Percentiles rank a stretch among this genome's conserved stretches.
Conservation (phyloP, 2,797 vertebrate species). For the Salmo trutta region DNA sequence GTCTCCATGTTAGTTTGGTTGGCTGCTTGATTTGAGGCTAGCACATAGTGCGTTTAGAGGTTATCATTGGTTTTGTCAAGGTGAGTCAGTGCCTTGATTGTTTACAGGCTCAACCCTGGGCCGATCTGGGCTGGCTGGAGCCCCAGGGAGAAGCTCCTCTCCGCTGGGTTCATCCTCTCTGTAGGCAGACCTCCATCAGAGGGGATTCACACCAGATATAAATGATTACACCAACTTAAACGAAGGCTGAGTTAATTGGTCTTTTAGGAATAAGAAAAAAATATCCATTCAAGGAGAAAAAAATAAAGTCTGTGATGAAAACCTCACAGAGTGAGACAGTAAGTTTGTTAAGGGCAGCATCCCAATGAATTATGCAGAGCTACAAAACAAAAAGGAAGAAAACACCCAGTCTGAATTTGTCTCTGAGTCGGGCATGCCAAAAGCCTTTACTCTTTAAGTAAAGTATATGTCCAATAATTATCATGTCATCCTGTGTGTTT, state of each 20-base stretch:
- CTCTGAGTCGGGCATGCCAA: conserved; percentile 65
- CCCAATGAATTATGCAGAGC: conserved; percentile 48
- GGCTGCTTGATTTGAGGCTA: conserved; percentile 58
- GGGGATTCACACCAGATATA: conserved; percentile 33
- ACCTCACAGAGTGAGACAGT: conserved; percentile 32
- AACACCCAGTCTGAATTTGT: conserved; percentile 49
- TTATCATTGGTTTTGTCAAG: conserved; percentile 67
- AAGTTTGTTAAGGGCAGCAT: conserved; percentile 49
- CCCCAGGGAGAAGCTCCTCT: conserved; percentile 15
- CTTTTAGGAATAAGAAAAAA: conserved; percentile 42
- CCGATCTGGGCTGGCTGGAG: conserved; percentile 13
- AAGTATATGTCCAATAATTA: conserved; percentile 71
- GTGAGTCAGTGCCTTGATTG: conserved; percentile 57
- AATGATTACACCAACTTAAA: conserved; percentile 48
- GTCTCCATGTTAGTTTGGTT: conserved; percentile 58
- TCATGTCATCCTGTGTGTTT: conserved; percentile 56
- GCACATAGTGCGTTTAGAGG: conserved; percentile 62
- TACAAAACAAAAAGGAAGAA: conserved; percentile 45
- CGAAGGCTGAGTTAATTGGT: conserved; percentile 47
- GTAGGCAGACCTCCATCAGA: conserved; percentile 23
- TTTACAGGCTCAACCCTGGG: conserved; percentile 22
- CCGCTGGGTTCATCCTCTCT: conserved; percentile 12
- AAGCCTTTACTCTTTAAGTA: conserved; percentile 62
- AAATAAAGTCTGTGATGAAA: conserved; percentile 26
- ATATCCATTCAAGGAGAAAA: conserved; percentile 23